A percentile compares a stretch with the other conserved stretches of the same genome.
These are phyloP conservation scores for Drosophila falleni DNA, from an alignment of 2,888 invertebrate species.

Conservation along the genomic window DNA sequence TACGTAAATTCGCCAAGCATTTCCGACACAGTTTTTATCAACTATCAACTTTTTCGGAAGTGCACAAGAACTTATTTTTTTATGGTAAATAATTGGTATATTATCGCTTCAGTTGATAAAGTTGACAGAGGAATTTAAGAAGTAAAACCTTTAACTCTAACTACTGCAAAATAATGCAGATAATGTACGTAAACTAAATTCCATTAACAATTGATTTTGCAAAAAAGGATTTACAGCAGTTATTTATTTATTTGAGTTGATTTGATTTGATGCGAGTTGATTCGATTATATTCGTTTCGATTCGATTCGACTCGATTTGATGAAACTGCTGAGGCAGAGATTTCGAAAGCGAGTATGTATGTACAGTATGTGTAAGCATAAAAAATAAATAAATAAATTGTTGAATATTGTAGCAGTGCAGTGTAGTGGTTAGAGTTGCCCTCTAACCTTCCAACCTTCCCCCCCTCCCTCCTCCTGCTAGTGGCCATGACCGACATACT, in stretches of 20 bases:
- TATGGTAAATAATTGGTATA: not conserved
- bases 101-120: not conserved
- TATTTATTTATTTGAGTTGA: constrained; percentile 2
- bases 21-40: not conserved
- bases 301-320: constrained; percentile 1
- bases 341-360: constrained; percentile 17
- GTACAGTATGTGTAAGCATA: constrained; percentile 43
- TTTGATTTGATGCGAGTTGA: not conserved
- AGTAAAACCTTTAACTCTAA: no score
- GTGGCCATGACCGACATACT: constrained; percentile 10
- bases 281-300: not conserved
- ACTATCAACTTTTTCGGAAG: constrained; percentile 4
- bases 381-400: constrained; percentile 63
- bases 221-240: no score
- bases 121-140: not conserved
- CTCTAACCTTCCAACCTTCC: not conserved
- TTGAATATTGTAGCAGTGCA: constrained; percentile 49
- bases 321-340: constrained; percentile 10
- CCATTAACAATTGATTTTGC: constrained; percentile 1
- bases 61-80: not conserved
- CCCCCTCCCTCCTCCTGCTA: not conserved
- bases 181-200: not conserved
- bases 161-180: not conserved
- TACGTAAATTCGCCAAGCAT: constrained; percentile 21
- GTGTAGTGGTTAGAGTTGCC: constrained; percentile 16